These are phyloP conservation scores for Drosophila neocordata DNA, from an alignment of 1,140 invertebrate species.

Conservation along the genomic window DNA sequence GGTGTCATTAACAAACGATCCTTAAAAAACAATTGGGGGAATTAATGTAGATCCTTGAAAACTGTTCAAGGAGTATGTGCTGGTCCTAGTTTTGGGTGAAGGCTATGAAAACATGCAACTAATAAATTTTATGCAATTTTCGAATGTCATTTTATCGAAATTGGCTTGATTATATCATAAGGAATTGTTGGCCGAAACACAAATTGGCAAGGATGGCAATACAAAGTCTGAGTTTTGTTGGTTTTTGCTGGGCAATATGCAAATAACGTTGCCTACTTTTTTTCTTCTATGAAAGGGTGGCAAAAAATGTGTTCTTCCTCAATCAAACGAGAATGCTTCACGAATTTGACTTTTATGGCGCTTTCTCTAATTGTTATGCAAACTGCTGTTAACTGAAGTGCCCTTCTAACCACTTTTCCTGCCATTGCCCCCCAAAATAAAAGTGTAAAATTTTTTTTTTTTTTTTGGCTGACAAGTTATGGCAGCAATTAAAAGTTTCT, in stretches of 20 bases:
- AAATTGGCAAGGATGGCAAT: not conserved
- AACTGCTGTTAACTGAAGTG: constrained; percentile 48
- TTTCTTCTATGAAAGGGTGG: too few relatives aligned
- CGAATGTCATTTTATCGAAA: constrained; percentile 4
- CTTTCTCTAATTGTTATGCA: constrained; percentile 69
- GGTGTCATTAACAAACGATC: too few relatives aligned
- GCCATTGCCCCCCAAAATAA: constrained; percentile 26
- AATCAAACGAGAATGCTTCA: constrained; percentile 48
- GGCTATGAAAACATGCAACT: not conserved
- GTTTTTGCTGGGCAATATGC: constrained; percentile 39
- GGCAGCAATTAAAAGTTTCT: constrained; percentile 74
- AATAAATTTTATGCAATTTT: not conserved
- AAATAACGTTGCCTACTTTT: constrained; percentile 53
- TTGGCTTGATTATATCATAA: not conserved
- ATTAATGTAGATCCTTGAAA: too few relatives aligned
- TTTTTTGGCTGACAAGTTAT: constrained; percentile 61
- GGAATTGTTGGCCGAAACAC: not conserved
- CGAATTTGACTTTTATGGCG: constrained; percentile 58
- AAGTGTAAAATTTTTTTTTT: constrained; percentile 6
- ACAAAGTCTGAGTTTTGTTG: not conserved
- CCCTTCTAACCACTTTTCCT: constrained; percentile 2
- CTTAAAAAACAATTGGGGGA: too few relatives aligned
- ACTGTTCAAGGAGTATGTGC: too few relatives aligned
- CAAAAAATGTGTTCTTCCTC: constrained; percentile 21
- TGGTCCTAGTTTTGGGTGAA: too few relatives aligned